These are phyloP conservation scores for Macrostomum lignano DNA, from an alignment of 1,140 invertebrate species.

Conservation along the genomic window DNA sequence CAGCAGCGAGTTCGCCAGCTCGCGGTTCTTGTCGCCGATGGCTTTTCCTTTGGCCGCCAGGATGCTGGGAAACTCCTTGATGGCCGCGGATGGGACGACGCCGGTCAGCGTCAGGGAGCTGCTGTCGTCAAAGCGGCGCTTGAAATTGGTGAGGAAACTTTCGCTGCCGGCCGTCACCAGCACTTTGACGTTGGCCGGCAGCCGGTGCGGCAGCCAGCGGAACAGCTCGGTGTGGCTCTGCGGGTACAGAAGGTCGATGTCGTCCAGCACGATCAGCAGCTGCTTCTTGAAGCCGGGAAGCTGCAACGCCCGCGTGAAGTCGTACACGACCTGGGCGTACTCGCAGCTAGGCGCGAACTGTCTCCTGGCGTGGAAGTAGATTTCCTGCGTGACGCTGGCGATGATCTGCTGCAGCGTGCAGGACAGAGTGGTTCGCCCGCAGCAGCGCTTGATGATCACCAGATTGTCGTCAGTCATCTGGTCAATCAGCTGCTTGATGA, in stretches of 20 bases:
- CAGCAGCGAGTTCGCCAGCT: neutral
- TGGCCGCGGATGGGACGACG: neutral
- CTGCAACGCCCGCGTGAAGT: neutral
- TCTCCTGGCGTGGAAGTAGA: too few relatives aligned
- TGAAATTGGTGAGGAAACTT: neutral
- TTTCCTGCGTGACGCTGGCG: neutral
- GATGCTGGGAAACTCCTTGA: neutral
- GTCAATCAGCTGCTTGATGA: neutral
- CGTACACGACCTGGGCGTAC: neutral
- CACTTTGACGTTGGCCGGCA: conserved; percentile 1
- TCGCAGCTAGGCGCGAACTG: neutral
- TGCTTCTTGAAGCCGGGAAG: neutral
- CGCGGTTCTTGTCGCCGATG: neutral
- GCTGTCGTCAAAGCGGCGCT: neutral
- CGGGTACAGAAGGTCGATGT: neutral
- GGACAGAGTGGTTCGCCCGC: neutral
- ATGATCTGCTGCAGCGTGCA: neutral
- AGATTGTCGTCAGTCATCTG: neutral
- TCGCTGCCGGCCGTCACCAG: neutral
- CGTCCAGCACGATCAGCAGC: neutral
- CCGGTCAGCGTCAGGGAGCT: neutral
- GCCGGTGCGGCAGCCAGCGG: neutral
- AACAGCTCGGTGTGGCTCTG: neutral
- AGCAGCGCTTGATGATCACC: neutral
- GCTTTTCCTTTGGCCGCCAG: neutral